Conservation (phyloP, 1,140 invertebrate genomes). For the Chrysomallon squamiferum region DNA sequence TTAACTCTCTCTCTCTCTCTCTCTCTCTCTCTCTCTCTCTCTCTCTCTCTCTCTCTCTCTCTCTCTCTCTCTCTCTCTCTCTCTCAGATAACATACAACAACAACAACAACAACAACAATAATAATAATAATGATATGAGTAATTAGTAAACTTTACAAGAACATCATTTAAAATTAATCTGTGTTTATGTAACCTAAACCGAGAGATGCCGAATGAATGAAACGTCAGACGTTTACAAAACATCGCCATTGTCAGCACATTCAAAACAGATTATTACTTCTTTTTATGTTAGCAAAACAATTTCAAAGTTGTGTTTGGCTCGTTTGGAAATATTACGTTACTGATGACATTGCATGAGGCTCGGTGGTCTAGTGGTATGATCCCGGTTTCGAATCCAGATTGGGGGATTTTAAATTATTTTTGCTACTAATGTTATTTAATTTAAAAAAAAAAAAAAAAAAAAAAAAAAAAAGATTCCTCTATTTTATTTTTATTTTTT, state of each 20-base stretch:
- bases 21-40: conserved; percentile 11
- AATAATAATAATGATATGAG: not conserved
- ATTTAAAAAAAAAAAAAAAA: no score
- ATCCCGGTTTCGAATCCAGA: no score
- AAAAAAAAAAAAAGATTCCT: no score
- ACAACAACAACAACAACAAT: not conserved
- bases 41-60: conserved; percentile 10
- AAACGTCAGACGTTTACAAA: not conserved
- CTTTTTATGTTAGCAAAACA: not conserved
- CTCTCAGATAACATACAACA: not conserved
- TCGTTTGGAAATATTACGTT: no score
- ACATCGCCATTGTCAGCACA: not conserved
- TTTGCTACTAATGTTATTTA: no score
- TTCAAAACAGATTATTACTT: not conserved
- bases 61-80: conserved; percentile 3
- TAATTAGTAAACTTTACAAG: not conserved
- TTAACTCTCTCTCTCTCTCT: not conserved
- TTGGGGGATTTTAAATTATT: no score
- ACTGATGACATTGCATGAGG: no score
- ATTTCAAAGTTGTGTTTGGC: no score
- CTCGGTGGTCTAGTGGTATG: no score
- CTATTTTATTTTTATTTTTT: no score
- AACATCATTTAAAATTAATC: not conserved
- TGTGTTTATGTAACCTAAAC: not conserved
- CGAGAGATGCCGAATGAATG: not conserved